phyloP scores from a whole-genome alignment of 2,888 invertebrate genomes.

The Syrista parreyssii region DNA sequence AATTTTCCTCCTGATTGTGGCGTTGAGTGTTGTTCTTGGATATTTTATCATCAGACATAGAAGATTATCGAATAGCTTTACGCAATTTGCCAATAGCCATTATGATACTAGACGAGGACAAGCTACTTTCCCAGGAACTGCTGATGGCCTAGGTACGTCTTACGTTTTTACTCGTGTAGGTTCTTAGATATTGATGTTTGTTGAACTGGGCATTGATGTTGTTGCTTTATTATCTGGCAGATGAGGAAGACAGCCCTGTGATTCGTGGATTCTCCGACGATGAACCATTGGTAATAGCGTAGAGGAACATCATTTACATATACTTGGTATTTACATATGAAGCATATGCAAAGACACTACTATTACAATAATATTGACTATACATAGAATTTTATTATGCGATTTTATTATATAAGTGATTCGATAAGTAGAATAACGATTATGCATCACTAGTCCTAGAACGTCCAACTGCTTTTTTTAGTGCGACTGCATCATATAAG shows the following conservation, averaged over 20 bases:
- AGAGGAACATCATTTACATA: slow-evolving; percentile 53
- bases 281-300: slow-evolving; percentile 92
- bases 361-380: slow-evolving; percentile 47
- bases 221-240: slow-evolving; percentile 60
- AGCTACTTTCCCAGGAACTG: slow-evolving; percentile 80
- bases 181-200: not conserved
- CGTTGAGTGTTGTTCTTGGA: slow-evolving; percentile 71
- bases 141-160: slow-evolving; percentile 75
- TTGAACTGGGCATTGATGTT: not conserved
- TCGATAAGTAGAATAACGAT: slow-evolving; percentile 6
- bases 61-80: slow-evolving; percentile 81
- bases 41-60: slow-evolving; percentile 77
- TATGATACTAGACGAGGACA: slow-evolving; percentile 90
- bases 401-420: slow-evolving; percentile 37
- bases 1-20: slow-evolving; percentile 69
- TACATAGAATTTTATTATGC: slow-evolving; percentile 41
- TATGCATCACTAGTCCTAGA: slow-evolving; percentile 15
- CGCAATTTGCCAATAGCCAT: slow-evolving; percentile 84
- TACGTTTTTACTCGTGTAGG: slow-evolving; percentile 7
- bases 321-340: slow-evolving; percentile 35
- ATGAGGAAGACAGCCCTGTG: slow-evolving; percentile 88
- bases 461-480: slow-evolving; percentile 18
- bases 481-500: slow-evolving; percentile 4
- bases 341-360: slow-evolving; percentile 49
- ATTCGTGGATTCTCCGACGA: slow-evolving; percentile 94